A percentile compares a stretch with the other conserved stretches of the same genome.
Conservation (phyloP, 2,797 vertebrate genomes). For the Prunella strophiata region DNA sequence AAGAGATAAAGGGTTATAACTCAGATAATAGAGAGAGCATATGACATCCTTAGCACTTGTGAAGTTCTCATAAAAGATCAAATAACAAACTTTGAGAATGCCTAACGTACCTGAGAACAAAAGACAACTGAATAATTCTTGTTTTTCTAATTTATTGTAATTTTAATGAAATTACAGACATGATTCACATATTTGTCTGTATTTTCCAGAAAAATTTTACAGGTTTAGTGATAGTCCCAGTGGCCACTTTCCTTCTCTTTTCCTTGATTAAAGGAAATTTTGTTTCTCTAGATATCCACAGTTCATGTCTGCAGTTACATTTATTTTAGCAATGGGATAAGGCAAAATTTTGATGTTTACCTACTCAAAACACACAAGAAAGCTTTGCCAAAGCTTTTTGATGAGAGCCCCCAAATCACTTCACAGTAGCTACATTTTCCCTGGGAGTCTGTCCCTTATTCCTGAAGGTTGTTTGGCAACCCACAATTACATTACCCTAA, state of each 20-base stretch:
- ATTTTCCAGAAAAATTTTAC: background rate
- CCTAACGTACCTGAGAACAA: background rate
- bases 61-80: background rate
- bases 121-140: background rate
- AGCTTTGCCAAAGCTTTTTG: background rate
- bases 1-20: background rate
- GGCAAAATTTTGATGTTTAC: background rate
- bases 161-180: background rate
- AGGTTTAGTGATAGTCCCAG: background rate
- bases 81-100: background rate
- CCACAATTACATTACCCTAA: background rate
- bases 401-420: background rate
- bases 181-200: background rate
- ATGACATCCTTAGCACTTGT: background rate
- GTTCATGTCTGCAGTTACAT: background rate
- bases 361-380: background rate
- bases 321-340: background rate
- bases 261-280: background rate
- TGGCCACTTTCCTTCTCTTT: background rate
- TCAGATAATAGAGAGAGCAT: background rate
- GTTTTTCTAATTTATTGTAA: background rate
- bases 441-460: background rate
- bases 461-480: background rate
- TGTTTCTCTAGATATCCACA: background rate
- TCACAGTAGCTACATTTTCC: background rate